phyloP scores from a whole-genome alignment of 2,797 vertebrate genomes.

The Brachyalestes nurse region DNA sequence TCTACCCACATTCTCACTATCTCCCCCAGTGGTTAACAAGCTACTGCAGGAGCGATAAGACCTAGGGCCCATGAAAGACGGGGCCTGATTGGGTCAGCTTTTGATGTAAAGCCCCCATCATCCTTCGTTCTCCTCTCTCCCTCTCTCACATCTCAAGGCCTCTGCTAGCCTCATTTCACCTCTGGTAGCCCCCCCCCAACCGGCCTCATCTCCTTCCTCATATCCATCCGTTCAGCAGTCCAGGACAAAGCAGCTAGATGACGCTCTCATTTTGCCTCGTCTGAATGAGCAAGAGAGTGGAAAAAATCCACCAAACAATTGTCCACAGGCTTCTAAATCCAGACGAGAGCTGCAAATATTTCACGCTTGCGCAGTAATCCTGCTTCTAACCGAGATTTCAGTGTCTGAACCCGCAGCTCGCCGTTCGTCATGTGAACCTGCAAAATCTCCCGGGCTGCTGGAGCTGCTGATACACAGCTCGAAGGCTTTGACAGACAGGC shows the following conservation, averaged over 20 bases:
- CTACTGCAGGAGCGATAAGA: conserved; percentile 55
- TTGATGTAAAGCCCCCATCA: conserved; percentile 53
- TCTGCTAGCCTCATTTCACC: conserved; percentile 41
- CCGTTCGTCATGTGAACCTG: conserved; percentile 50
- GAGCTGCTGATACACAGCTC: conserved; percentile 40
- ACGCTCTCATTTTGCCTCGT: conserved; percentile 21
- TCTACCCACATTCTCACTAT: conserved; percentile 44
- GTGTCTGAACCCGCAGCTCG: conserved; percentile 14
- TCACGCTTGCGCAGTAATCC: conserved; percentile 45
- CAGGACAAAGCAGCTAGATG: conserved; percentile 21
- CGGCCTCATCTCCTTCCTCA: conserved; percentile 17
- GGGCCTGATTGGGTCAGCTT: conserved; percentile 36
- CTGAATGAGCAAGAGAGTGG: background rate
- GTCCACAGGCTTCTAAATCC: conserved; percentile 30
- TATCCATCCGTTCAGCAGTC: conserved; percentile 32
- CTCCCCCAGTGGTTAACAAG: conserved; percentile 55
- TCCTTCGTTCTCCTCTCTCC: conserved; percentile 9
- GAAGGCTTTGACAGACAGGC: conserved; percentile 54
- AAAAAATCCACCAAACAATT: conserved; percentile 27
- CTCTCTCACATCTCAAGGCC: conserved; percentile 49
- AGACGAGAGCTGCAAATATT: conserved; percentile 47
- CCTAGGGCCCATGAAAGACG: conserved; percentile 52
- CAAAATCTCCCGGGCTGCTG: conserved; percentile 39
- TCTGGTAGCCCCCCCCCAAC: conserved; percentile 17
- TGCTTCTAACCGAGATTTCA: conserved; percentile 42